Conservation (phyloP, 2,797 vertebrate species). For the Tenualosa thibaudeaui region DNA sequence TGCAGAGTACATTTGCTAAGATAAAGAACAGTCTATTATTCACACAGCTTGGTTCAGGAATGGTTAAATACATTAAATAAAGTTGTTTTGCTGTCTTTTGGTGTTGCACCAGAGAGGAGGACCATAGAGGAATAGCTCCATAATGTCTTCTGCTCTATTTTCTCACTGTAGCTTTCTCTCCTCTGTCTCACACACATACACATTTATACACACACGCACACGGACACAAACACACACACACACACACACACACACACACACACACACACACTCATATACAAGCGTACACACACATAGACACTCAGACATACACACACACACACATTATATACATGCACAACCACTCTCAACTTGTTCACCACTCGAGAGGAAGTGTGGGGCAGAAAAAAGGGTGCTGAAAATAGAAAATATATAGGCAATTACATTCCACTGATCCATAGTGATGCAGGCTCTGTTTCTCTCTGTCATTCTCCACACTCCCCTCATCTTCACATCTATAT, state of each 20-base stretch:
- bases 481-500: not conserved
- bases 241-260: not conserved
- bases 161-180: not conserved
- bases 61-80: not conserved
- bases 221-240: not conserved
- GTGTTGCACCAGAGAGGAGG: not conserved
- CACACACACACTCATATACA: not conserved
- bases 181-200: no score
- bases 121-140: not conserved
- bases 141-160: constrained; percentile 4
- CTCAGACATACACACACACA: not conserved
- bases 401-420: constrained; percentile 4
- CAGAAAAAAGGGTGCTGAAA: not conserved
- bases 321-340: not conserved
- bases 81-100: not conserved
- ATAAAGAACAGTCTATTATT: not conserved
- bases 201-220: not conserved
- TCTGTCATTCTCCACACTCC: not conserved
- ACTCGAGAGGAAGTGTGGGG: not conserved
- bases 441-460: not conserved
- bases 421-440: not conserved
- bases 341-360: constrained; percentile 2
- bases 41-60: not conserved
- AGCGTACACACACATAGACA: not conserved
- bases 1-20: not conserved